Evolutionary conservation across 1,140 invertebrate genomes (phyloP).

Genomic region (Cydia amplana): DNA sequence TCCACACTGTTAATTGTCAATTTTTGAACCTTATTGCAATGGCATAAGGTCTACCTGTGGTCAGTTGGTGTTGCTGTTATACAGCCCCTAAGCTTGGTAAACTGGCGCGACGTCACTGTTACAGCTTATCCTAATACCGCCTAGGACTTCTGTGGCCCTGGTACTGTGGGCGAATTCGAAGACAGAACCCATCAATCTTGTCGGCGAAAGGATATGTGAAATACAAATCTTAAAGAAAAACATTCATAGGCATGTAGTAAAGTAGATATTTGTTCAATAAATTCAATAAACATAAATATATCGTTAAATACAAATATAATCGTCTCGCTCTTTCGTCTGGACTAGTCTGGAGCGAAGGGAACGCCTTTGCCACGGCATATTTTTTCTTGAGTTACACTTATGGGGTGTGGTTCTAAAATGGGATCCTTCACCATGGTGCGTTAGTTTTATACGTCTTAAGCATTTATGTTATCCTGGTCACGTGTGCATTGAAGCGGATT

Average conservation of each 20-base stretch:
- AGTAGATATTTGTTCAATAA: too few species aligned
- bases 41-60: too few species aligned
- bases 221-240: background rate
- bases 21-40: too few species aligned
- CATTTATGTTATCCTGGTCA: constrained; percentile 36
- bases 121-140: background rate
- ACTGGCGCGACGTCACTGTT: too few species aligned
- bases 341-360: background rate
- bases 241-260: too few species aligned
- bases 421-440: background rate
- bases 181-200: background rate
- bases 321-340: constrained; percentile 5
- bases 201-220: background rate
- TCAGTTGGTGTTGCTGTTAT: too few species aligned
- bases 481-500: constrained; percentile 38
- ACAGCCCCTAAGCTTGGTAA: too few species aligned
- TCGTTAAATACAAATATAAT: background rate
- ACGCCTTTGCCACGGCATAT: background rate
- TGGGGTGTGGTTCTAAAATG: constrained; percentile 13
- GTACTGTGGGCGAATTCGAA: background rate
- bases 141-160: background rate
- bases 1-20: too few species aligned
- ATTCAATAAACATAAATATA: too few species aligned
- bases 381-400: background rate
- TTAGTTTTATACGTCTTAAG: background rate